Percentiles rank a stretch among this genome's conserved stretches.
Evolutionary conservation across 2,888 invertebrate genomes (phyloP).

Genomic region (Agapostemon virescens): DNA sequence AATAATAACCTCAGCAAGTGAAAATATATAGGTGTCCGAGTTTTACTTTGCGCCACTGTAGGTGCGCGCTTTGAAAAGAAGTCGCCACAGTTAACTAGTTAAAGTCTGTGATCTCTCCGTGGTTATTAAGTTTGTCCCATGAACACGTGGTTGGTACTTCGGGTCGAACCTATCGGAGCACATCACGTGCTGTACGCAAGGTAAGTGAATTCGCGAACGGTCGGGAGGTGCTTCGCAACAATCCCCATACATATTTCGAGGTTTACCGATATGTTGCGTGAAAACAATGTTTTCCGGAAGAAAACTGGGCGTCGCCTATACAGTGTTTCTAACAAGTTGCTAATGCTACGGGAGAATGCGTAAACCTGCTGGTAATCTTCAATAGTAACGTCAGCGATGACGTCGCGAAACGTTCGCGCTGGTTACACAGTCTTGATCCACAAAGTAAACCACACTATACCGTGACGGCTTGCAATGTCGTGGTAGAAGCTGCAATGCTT

Average conservation of each 20-base stretch:
- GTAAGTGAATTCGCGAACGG: no score
- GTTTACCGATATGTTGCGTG: not conserved
- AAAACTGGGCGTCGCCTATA: conserved; percentile 9
- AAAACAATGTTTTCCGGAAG: not conserved
- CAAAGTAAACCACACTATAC: conserved; percentile 45
- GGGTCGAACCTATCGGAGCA: no score
- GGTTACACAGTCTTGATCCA: conserved; percentile 37
- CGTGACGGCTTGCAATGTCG: conserved; percentile 7
- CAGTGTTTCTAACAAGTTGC: conserved; percentile 12
- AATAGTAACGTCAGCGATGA: conserved; percentile 25
- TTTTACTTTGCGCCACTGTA: no score
- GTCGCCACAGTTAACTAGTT: no score
- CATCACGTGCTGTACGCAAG: no score
- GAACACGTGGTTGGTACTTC: no score
- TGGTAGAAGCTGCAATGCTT: conserved; percentile 26
- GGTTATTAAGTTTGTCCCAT: no score
- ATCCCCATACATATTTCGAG: not conserved
- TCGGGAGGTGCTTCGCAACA: no score
- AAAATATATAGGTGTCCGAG: no score
- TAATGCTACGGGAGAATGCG: conserved; percentile 27
- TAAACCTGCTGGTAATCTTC: conserved; percentile 44
- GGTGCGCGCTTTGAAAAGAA: no score
- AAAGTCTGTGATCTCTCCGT: no score
- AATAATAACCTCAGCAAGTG: no score
- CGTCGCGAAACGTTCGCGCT: conserved; percentile 38